Evolutionary conservation across 2,113 vertebrate species (phyloP).

Genomic region (Engystomops pustulosus): DNA sequence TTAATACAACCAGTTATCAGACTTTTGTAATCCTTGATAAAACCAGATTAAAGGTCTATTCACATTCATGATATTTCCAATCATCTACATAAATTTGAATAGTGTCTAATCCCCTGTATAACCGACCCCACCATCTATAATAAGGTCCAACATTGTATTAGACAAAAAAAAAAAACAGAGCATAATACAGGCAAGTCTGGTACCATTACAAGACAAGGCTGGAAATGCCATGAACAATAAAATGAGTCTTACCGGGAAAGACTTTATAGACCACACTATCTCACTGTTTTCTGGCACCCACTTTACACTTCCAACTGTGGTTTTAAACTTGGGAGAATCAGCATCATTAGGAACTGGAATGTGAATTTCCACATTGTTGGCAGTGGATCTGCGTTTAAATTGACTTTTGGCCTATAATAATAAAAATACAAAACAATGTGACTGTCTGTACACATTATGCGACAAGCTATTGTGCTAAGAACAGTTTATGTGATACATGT

Average conservation of each 20-base stretch:
- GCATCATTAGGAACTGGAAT: slow-evolving; percentile 97
- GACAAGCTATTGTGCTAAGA: no score
- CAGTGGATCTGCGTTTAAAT: slow-evolving; percentile 94
- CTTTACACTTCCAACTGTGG: slow-evolving; percentile 96
- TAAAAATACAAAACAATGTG: neutral
- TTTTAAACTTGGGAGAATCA: slow-evolving; percentile 98
- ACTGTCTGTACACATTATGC: no score
- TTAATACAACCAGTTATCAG: no score
- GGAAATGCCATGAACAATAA: neutral
- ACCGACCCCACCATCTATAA: no score
- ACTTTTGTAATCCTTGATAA: neutral
- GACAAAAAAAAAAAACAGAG: no score
- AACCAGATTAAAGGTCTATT: no score
- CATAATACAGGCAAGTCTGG: no score
- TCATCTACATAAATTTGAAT: no score
- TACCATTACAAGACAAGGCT: neutral
- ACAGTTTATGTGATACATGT: no score
- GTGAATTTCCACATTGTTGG: slow-evolving; percentile 99
- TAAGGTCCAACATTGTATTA: no score
- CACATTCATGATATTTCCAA: no score
- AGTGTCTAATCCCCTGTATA: no score
- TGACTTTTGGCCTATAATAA: slow-evolving; percentile 90
- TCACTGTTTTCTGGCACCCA: slow-evolving; percentile 98
- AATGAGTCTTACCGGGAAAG: slow-evolving; percentile 86
- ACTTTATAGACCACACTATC: slow-evolving; percentile 98